phyloP scores from a whole-genome alignment of 2,797 vertebrate genomes.

The Hoplostethus mediterraneus region DNA sequence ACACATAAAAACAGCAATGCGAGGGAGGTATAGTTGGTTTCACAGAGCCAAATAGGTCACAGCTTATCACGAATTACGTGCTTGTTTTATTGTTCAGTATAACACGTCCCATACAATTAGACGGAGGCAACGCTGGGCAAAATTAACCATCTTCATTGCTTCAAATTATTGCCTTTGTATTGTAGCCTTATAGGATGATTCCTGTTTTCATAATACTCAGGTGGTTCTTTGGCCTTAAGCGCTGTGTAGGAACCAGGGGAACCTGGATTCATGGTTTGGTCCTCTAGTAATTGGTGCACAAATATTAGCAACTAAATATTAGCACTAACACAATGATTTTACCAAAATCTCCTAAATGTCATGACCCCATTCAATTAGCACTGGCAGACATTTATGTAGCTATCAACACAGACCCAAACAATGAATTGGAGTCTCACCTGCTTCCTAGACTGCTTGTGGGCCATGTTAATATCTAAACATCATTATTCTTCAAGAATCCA shows the following conservation, averaged over 20 bases:
- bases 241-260: constrained; percentile 42
- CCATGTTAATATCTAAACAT: constrained; percentile 8
- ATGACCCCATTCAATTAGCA: background rate
- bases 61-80: too few species aligned
- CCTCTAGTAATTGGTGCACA: constrained; percentile 24
- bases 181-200: constrained; percentile 36
- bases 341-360: too few species aligned
- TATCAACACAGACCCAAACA: constrained; percentile 4
- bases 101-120: constrained; percentile 67
- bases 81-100: constrained; percentile 58
- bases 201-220: constrained; percentile 35
- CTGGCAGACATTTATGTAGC: constrained; percentile 1
- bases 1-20: too few species aligned
- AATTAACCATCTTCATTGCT: constrained; percentile 43
- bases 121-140: constrained; percentile 58
- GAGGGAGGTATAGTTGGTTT: too few species aligned
- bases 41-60: too few species aligned
- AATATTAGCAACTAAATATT: constrained; percentile 16
- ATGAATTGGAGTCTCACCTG: constrained; percentile 36
- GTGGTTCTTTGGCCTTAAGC: constrained; percentile 34
- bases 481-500: constrained; percentile 24
- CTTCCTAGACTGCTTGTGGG: constrained; percentile 29
- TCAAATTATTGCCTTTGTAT: constrained; percentile 37
- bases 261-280: constrained; percentile 35
- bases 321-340: background rate